A percentile compares a stretch with the other conserved stretches of the same genome.
Evolutionary conservation across 2,888 invertebrate species (phyloP).

Genomic region (Mactromeris polynyma): DNA sequence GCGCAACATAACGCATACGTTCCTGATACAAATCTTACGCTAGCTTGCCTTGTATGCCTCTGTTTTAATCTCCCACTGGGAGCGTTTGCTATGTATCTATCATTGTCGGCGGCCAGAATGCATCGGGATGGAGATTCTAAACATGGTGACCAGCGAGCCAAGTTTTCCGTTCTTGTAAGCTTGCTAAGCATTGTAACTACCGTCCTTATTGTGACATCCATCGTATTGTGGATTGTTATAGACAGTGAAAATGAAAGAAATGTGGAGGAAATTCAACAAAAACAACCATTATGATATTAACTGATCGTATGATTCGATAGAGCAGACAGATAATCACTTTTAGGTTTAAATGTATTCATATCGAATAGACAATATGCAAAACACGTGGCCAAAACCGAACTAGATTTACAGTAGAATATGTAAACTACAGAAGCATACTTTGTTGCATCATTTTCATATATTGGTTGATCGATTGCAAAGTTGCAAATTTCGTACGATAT

Average conservation of each 20-base stretch:
- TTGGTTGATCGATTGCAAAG: neutral
- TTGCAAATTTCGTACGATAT: neutral
- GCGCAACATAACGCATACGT: conserved; percentile 43
- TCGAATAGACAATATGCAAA: conserved; percentile 2
- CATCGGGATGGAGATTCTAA: conserved; percentile 70
- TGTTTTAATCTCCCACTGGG: conserved; percentile 75
- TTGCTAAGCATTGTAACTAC: conserved; percentile 74
- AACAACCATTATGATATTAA: conserved; percentile 8
- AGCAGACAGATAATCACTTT: neutral
- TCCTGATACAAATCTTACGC: conserved; percentile 74
- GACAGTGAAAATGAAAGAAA: conserved; percentile 55
- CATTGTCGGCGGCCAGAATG: conserved; percentile 71
- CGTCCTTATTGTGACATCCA: conserved; percentile 71
- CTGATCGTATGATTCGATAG: neutral
- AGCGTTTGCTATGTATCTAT: conserved; percentile 72
- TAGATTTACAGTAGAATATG: neutral
- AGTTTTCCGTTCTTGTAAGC: conserved; percentile 71
- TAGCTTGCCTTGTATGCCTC: conserved; percentile 73
- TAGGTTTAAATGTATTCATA: neutral
- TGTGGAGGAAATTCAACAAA: conserved; percentile 24
- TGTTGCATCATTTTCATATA: neutral
- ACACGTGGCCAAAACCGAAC: neutral
- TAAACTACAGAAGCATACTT: neutral
- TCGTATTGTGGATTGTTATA: conserved; percentile 70
- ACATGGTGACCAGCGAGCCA: conserved; percentile 66